Evolutionary conservation across 2,888 invertebrate species (phyloP).

Genomic region (Rhamnusium bicolor): DNA sequence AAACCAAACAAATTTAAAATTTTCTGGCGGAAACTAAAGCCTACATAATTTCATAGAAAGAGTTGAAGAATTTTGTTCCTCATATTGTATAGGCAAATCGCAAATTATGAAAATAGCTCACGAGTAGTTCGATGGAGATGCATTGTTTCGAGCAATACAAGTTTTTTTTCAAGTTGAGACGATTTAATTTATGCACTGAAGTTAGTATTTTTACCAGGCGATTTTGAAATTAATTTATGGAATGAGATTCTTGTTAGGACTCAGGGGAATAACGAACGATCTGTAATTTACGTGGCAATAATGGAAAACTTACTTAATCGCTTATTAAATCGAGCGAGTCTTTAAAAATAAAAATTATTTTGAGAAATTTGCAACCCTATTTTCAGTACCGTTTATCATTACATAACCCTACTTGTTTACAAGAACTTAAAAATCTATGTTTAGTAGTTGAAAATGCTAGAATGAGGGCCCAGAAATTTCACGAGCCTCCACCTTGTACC

Average conservation of each 20-base stretch:
- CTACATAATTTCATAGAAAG: not conserved
- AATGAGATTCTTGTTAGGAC: not conserved
- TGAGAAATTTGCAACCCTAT: not conserved
- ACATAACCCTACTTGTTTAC: not conserved
- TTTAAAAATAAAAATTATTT: not conserved
- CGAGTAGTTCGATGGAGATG: not conserved
- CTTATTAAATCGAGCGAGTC: not conserved
- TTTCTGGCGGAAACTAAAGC: not conserved
- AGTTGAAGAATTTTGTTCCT: not conserved
- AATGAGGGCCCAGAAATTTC: not conserved
- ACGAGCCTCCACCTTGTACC: not conserved
- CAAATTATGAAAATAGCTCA: not conserved
- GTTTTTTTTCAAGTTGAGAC: not conserved
- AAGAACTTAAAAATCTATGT: not conserved
- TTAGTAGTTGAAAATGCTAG: not conserved
- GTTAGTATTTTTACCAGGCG: not conserved
- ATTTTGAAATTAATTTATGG: slow-evolving; percentile 19
- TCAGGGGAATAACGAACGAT: not conserved
- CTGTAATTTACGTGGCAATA: not conserved
- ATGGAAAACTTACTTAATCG: not conserved
- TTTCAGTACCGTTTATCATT: not conserved
- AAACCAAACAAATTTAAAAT: not conserved
- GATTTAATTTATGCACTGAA: not conserved
- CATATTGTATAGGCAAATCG: not conserved
- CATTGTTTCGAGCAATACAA: not conserved